Evolutionary conservation across 64 coral and sea anemone species (phyloP).

Genomic region (Platygyra sinensis): DNA sequence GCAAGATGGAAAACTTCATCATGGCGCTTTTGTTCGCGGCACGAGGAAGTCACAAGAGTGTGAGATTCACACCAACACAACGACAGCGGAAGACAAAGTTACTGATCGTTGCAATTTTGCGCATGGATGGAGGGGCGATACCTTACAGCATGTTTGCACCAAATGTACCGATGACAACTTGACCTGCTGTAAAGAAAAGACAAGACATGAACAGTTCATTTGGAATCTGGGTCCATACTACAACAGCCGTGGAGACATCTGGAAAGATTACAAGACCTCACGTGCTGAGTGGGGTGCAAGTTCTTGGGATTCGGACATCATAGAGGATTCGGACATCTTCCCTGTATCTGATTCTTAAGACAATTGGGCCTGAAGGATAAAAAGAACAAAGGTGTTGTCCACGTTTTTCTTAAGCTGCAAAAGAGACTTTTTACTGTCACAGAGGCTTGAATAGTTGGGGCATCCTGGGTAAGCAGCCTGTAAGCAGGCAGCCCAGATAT

Average conservation of each 20-base stretch:
- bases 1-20: conserved; percentile 3
- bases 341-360: too few species aligned
- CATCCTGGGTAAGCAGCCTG: too few species aligned
- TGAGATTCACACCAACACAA: not conserved
- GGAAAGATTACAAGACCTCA: not conserved
- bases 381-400: too few species aligned
- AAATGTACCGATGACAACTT: not conserved
- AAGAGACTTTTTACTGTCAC: too few species aligned
- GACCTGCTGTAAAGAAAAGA: not conserved
- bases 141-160: conserved; percentile 36
- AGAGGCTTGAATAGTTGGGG: too few species aligned
- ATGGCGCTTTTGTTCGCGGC: conserved; percentile 26
- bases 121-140: conserved; percentile 15
- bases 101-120: not conserved
- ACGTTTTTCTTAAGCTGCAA: too few species aligned
- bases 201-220: not conserved
- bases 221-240: conserved; percentile 35
- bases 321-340: too few species aligned
- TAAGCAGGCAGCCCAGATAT: too few species aligned
- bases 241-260: not conserved
- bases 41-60: conserved; percentile 17
- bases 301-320: too few species aligned
- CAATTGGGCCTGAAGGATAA: too few species aligned
- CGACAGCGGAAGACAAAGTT: not conserved
- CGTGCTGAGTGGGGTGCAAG: too few species aligned